Percentiles rank a stretch among this genome's conserved stretches.
Evolutionary conservation across 2,888 invertebrate species (phyloP).

Genomic region (Chironomus riparius): DNA sequence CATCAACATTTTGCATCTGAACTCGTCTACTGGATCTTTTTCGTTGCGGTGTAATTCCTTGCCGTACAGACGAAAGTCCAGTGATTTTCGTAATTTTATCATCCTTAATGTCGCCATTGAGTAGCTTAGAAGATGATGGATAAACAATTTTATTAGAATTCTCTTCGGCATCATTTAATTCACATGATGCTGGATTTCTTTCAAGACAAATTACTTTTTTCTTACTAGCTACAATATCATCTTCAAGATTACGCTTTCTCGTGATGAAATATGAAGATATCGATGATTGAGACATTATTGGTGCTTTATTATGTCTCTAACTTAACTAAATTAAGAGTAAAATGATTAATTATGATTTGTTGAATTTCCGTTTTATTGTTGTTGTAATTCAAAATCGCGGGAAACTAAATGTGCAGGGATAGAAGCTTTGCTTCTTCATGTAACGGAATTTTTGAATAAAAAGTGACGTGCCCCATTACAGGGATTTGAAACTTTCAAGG

Average conservation of each 20-base stretch:
- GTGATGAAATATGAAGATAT: conserved; percentile 66
- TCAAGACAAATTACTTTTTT: conserved; percentile 46
- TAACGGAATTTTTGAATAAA: too few species aligned
- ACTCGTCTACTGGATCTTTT: conserved; percentile 27
- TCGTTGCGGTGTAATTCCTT: conserved; percentile 33
- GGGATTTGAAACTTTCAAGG: too few species aligned
- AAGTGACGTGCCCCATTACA: too few species aligned
- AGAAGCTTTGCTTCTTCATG: too few species aligned
- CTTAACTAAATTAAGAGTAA: not conserved
- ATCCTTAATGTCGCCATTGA: not conserved
- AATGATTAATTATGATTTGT: too few species aligned
- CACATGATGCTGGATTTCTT: conserved; percentile 20
- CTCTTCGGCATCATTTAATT: not conserved
- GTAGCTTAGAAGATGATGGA: not conserved
- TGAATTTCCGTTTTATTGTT: not conserved
- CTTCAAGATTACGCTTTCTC: conserved; percentile 63
- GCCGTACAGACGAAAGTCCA: conserved; percentile 14
- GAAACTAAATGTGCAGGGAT: not conserved
- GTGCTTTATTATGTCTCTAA: not conserved
- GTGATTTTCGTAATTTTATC: not conserved
- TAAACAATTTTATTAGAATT: conserved; percentile 6
- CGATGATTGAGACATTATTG: conserved; percentile 72
- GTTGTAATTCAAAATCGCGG: not conserved
- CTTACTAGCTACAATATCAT: conserved; percentile 51
- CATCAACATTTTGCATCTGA: conserved; percentile 33